phyloP scores from a whole-genome alignment of 2,113 vertebrate species.

The Aptenodytes patagonicus region DNA sequence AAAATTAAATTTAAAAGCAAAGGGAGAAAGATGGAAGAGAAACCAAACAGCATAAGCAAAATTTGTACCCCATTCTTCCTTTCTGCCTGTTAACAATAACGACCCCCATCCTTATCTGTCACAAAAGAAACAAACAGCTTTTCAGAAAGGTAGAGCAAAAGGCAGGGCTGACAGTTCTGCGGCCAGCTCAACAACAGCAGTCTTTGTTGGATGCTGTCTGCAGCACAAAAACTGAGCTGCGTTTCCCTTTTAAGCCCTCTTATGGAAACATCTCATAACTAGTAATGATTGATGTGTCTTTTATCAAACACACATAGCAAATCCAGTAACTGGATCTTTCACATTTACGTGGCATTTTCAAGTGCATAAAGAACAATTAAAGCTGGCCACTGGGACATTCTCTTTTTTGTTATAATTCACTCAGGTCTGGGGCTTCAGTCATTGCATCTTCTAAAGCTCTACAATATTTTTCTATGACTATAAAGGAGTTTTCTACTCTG shows the following conservation, averaged over 20 bases:
- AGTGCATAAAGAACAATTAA: conserved; percentile 49
- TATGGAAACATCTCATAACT: not conserved
- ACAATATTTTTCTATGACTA: not conserved
- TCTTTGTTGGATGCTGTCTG: not conserved
- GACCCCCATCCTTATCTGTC: not conserved
- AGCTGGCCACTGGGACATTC: not conserved
- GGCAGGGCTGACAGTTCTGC: not conserved
- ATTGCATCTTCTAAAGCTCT: not conserved
- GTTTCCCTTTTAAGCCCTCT: not conserved
- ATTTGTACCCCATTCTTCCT: not conserved
- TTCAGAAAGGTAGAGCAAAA: not conserved
- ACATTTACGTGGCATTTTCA: conserved; percentile 55
- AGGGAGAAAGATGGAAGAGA: not conserved
- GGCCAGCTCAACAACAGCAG: not conserved
- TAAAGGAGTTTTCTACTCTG: conserved; percentile 19
- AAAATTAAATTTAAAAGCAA: not conserved
- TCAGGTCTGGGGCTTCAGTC: not conserved
- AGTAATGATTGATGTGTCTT: not conserved
- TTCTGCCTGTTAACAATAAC: not conserved
- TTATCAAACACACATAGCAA: not conserved
- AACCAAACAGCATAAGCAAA: not conserved
- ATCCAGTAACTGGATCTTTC: conserved; percentile 2
- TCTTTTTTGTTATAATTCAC: conserved; percentile 11
- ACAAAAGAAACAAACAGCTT: not conserved
- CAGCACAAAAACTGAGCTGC: not conserved